Evolutionary conservation across 2,113 vertebrate genomes (phyloP).

Genomic region (Cryptotis parvus): DNA sequence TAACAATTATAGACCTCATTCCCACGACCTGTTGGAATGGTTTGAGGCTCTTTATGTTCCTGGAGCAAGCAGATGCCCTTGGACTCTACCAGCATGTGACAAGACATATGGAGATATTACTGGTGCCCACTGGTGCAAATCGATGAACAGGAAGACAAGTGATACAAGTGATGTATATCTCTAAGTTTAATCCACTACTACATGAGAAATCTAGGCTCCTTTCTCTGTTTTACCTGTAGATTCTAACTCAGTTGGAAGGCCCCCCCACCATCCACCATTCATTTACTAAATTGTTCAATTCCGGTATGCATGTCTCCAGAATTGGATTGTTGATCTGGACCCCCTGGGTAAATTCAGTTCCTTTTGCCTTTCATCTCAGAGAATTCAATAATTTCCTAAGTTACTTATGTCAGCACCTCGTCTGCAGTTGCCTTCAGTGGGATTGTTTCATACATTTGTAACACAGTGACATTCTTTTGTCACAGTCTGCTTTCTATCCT

Average conservation of each 20-base stretch:
- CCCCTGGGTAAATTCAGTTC: too few relatives aligned
- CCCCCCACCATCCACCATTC: not conserved
- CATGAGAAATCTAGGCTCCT: not conserved
- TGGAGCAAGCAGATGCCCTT: too few relatives aligned
- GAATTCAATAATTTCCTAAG: conserved; percentile 36
- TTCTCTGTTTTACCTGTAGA: not conserved
- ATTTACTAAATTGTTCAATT: not conserved
- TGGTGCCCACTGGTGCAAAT: too few relatives aligned
- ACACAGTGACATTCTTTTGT: conserved; percentile 34
- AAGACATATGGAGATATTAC: too few relatives aligned
- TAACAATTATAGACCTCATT: too few relatives aligned
- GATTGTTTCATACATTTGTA: conserved; percentile 13
- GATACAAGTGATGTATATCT: too few relatives aligned
- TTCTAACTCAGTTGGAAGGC: not conserved
- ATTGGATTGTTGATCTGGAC: not conserved
- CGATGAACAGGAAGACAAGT: too few relatives aligned
- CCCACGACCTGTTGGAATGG: too few relatives aligned
- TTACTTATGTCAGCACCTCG: not conserved
- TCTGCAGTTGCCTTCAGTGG: not conserved
- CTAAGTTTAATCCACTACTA: not conserved
- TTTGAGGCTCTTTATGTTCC: too few relatives aligned
- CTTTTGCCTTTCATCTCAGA: conserved; percentile 16
- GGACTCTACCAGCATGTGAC: too few relatives aligned
- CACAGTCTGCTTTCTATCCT: not conserved
- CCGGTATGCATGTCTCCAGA: not conserved